Percentiles rank a stretch among this genome's conserved stretches.
Conservation (phyloP, 2,888 invertebrate species). For the Steinernema hermaphroditum region DNA sequence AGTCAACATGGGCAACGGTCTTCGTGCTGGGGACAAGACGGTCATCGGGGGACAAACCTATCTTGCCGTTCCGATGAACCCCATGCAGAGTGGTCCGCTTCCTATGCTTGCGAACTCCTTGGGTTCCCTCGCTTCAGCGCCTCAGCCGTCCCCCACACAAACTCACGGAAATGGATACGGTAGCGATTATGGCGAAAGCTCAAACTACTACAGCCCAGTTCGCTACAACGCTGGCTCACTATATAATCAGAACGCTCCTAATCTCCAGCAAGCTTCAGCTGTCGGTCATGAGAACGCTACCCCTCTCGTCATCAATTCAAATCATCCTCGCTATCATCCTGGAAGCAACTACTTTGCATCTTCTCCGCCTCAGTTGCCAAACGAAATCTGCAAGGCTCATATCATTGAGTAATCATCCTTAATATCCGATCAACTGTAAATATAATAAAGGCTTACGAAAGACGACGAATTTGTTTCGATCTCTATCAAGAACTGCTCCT, state of each 20-base stretch:
- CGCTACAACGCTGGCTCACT: not conserved
- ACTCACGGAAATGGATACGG: not conserved
- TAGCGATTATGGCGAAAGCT: not conserved
- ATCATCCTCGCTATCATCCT: constrained; percentile 12
- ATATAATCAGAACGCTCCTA: not conserved
- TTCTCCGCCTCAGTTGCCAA: constrained; percentile 17
- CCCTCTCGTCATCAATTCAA: not conserved
- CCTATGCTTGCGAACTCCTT: not conserved
- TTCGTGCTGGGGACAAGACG: constrained; percentile 36
- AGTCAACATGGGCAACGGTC: not conserved
- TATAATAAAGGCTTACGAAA: constrained; percentile 14
- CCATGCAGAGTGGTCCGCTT: not conserved
- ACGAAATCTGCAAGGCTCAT: constrained; percentile 32
- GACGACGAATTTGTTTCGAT: not conserved
- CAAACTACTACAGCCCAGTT: not conserved
- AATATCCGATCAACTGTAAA: not conserved
- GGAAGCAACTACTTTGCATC: not conserved
- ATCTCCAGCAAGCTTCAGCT: not conserved
- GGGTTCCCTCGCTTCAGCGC: not conserved
- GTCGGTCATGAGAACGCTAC: not conserved
- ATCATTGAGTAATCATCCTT: not conserved
- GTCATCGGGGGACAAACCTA: constrained; percentile 40
- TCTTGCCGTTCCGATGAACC: constrained; percentile 37
- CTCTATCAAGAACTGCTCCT: too few relatives aligned
- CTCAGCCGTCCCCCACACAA: not conserved